These are phyloP conservation scores for Hanleya hanleyi DNA, from an alignment of 2,888 invertebrate species.

Conservation along the genomic window DNA sequence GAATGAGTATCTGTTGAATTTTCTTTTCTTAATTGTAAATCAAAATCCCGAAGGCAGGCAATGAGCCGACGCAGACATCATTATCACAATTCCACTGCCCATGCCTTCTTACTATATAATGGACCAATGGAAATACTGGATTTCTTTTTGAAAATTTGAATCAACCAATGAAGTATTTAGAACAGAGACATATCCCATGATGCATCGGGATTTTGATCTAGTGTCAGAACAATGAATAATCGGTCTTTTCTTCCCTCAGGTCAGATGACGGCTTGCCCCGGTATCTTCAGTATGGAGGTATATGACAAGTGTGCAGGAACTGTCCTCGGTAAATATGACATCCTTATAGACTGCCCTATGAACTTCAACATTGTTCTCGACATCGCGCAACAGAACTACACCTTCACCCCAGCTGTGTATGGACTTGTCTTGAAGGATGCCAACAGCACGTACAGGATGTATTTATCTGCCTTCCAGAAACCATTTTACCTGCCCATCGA, in stretches of 20 bases:
- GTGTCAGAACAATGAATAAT: no score
- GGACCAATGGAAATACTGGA: no score
- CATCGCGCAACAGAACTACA: conserved; percentile 41
- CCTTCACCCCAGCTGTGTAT: conserved; percentile 53
- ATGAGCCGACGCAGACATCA: no score
- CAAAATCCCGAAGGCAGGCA: no score
- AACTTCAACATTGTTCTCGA: conserved; percentile 61
- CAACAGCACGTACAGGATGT: conserved; percentile 47
- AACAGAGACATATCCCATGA: no score
- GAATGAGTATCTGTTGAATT: no score
- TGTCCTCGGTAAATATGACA: conserved; percentile 58
- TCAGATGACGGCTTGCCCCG: conserved; percentile 61
- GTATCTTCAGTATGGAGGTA: conserved; percentile 60
- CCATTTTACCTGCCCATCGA: conserved; percentile 44
- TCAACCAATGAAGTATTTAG: no score
- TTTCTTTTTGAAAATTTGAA: no score
- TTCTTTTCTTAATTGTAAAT: no score
- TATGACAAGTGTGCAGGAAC: conserved; percentile 51
- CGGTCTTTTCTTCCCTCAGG: conserved; percentile 37
- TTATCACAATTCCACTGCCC: no score
- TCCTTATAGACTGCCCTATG: conserved; percentile 62
- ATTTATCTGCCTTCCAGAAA: conserved; percentile 52
- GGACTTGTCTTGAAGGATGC: conserved; percentile 57
- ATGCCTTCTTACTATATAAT: no score
- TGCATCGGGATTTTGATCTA: no score